A percentile compares a stretch with the other conserved stretches of the same genome.
phyloP scores from a whole-genome alignment of 2,113 vertebrate species.

The Microcebus jonahi region DNA sequence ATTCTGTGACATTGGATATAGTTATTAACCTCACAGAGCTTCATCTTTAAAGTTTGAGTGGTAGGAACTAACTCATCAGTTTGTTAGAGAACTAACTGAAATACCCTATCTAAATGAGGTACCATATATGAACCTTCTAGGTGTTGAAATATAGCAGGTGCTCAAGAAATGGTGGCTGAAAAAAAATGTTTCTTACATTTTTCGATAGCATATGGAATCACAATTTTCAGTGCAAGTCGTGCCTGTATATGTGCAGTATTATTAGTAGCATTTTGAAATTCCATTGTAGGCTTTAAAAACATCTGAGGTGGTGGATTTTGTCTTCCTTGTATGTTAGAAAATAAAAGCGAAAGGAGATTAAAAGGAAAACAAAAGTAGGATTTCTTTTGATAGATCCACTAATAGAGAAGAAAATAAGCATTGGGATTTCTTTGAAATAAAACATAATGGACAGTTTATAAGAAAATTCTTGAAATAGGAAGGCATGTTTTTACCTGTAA shows the following conservation, averaged over 20 bases:
- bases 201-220: not conserved
- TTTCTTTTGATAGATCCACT: slow-evolving; percentile 14
- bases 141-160: not conserved
- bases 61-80: not conserved
- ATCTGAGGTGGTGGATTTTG: not conserved
- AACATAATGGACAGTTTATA: not conserved
- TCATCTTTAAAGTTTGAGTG: not conserved
- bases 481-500: not conserved
- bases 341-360: not conserved
- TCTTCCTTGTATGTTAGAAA: not conserved
- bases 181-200: not conserved
- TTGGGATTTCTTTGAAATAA: not conserved
- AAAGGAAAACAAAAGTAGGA: not conserved
- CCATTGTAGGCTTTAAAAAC: not conserved
- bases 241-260: not conserved
- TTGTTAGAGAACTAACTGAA: not conserved
- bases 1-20: not conserved
- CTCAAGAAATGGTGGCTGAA: not conserved
- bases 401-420: not conserved
- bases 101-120: not conserved
- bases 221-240: not conserved
- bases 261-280: not conserved
- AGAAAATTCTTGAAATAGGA: not conserved
- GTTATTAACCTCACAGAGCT: not conserved
- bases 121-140: not conserved